Percentiles rank a stretch among this genome's conserved stretches.
phyloP scores from a whole-genome alignment of 2,888 invertebrate genomes.

The Drosophila demipolita region DNA sequence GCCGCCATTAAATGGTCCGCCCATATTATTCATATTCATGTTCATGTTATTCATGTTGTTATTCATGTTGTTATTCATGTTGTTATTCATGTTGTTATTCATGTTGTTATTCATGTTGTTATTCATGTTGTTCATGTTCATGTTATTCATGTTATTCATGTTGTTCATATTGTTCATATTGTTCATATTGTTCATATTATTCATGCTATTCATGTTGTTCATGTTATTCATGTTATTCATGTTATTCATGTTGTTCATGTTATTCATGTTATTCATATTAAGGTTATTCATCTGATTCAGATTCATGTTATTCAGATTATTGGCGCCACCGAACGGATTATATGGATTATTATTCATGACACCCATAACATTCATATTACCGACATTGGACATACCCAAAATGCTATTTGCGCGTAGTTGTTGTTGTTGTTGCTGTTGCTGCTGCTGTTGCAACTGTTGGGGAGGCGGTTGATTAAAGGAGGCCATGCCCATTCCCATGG shows the following conservation, averaged over 20 bases:
- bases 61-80: slow-evolving; percentile 23
- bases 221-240: neutral
- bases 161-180: slow-evolving; percentile 33
- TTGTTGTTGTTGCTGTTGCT: neutral
- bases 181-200: slow-evolving; percentile 33
- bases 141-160: slow-evolving; percentile 40
- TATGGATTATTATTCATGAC: slow-evolving; percentile 64
- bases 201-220: slow-evolving; percentile 25
- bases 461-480: slow-evolving; percentile 82
- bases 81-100: slow-evolving; percentile 26
- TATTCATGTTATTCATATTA: slow-evolving; percentile 29
- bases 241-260: neutral
- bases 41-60: slow-evolving; percentile 28
- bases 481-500: slow-evolving; percentile 72
- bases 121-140: slow-evolving; percentile 37
- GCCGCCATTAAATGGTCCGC: slow-evolving; percentile 42
- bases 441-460: slow-evolving; percentile 8
- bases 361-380: slow-evolving; percentile 33
- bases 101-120: slow-evolving; percentile 49
- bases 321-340: slow-evolving; percentile 65
- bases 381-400: slow-evolving; percentile 40
- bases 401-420: slow-evolving; percentile 34
- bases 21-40: slow-evolving; percentile 49
- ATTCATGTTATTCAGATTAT: slow-evolving; percentile 24
- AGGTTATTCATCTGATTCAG: slow-evolving; percentile 1